Evolutionary conservation across 2,797 vertebrate species (phyloP).

Genomic region (Pelochelys cantorii): DNA sequence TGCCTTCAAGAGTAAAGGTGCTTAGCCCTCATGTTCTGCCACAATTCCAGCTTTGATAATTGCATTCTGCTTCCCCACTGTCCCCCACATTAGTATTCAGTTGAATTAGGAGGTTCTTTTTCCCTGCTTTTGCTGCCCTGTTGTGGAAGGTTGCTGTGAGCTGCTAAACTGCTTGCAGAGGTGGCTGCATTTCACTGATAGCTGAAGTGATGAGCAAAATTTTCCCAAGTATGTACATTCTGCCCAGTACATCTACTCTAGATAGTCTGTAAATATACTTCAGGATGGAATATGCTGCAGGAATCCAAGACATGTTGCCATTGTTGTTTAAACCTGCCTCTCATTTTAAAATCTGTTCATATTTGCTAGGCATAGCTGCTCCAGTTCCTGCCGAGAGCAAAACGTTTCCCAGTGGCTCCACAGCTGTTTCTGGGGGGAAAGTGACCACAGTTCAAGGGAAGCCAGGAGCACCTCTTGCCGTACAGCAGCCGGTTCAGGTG

Average conservation of each 20-base stretch:
- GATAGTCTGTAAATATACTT: background rate
- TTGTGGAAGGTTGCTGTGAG: background rate
- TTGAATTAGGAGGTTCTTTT: background rate
- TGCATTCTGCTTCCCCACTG: background rate
- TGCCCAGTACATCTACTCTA: background rate
- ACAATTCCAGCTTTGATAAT: background rate
- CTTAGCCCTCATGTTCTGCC: background rate
- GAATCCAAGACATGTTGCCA: background rate
- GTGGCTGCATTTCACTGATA: background rate
- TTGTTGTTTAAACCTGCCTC: background rate
- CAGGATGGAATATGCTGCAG: background rate
- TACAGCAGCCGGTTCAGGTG: slow-evolving; percentile 61
- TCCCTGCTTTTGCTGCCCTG: background rate
- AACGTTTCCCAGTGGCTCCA: slow-evolving; percentile 58
- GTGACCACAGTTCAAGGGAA: slow-evolving; percentile 55
- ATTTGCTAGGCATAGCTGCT: slow-evolving; percentile 56
- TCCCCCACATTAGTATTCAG: background rate
- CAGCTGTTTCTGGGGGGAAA: slow-evolving; percentile 58
- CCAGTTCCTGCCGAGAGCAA: slow-evolving; percentile 72
- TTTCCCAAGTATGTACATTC: background rate
- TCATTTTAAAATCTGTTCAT: background rate
- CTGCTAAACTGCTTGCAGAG: background rate
- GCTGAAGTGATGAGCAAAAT: background rate
- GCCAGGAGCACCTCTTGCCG: slow-evolving; percentile 24
- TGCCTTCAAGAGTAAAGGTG: background rate